Evolutionary conservation across 1,140 invertebrate species (phyloP).

Genomic region (Battus philenor): DNA sequence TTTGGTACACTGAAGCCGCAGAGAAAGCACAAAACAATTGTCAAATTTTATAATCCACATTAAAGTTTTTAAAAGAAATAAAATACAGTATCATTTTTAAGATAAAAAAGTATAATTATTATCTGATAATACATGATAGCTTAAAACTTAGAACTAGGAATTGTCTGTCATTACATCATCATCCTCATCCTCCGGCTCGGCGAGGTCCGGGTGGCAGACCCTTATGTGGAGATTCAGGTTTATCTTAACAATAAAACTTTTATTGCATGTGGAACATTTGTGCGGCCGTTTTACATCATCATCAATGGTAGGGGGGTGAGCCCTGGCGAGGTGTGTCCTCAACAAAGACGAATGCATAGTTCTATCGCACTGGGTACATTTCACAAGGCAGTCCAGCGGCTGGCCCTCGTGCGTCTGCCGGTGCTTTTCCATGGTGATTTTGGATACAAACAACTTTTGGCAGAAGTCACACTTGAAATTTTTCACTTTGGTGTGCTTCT

Average conservation of each 20-base stretch:
- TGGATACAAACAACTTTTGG: conserved; percentile 72
- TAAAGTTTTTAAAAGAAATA: conserved; percentile 12
- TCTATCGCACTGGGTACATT: conserved; percentile 62
- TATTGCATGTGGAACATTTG: conserved; percentile 64
- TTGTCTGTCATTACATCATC: conserved; percentile 68
- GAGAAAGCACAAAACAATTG: too few relatives aligned
- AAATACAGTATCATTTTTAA: conserved; percentile 28
- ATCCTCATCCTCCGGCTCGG: conserved; percentile 62
- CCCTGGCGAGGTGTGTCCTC: conserved; percentile 52
- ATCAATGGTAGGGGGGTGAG: conserved; percentile 48
- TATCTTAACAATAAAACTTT: conserved; percentile 68
- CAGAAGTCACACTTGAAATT: conserved; percentile 73
- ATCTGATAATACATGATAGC: conserved; percentile 51
- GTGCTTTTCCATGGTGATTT: conserved; percentile 72
- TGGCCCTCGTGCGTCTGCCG: conserved; percentile 62
- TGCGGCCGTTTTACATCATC: conserved; percentile 64
- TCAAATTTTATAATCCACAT: too few relatives aligned
- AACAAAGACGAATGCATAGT: conserved; percentile 62
- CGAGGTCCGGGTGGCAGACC: conserved; percentile 63
- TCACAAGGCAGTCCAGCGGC: conserved; percentile 59
- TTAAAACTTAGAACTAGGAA: conserved; percentile 44
- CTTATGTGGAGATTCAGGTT: conserved; percentile 66
- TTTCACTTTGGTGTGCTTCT: conserved; percentile 70
- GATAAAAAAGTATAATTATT: conserved; percentile 66
- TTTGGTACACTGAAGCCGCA: too few relatives aligned